These are phyloP conservation scores for Miniopterus natalensis DNA, from an alignment of 2,113 vertebrate genomes.

Conservation along the genomic window DNA sequence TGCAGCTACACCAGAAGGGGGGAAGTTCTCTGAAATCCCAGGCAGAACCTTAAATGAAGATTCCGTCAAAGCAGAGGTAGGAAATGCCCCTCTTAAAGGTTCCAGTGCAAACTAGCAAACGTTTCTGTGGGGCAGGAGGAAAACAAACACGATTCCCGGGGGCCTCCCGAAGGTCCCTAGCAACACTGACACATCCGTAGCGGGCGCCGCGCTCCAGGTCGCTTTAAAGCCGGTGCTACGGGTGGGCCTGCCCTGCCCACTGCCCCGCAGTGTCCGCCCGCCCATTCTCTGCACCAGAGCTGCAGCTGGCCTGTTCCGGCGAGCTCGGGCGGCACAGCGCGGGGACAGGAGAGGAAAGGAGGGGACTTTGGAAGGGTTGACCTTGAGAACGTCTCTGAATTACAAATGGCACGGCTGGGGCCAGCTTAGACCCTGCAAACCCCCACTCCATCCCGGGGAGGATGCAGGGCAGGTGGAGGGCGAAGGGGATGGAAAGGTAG, in stretches of 20 bases:
- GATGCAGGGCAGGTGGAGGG: neutral
- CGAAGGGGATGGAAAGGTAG: neutral
- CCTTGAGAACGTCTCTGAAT: slow-evolving; percentile 67
- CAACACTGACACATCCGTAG: slow-evolving; percentile 3
- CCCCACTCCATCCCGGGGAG: neutral
- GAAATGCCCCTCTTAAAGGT: neutral
- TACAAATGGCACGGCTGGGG: neutral
- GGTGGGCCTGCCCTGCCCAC: neutral
- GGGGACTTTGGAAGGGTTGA: slow-evolving; percentile 5
- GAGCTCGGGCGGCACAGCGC: neutral
- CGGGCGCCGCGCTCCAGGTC: neutral
- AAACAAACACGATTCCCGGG: slow-evolving; percentile 63
- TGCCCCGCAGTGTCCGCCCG: neutral
- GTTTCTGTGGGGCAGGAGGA: neutral
- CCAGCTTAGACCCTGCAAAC: neutral
- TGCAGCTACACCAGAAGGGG: neutral
- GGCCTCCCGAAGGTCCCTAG: neutral
- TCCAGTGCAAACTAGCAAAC: neutral
- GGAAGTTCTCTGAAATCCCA: neutral
- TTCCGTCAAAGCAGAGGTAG: neutral
- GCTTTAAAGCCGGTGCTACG: neutral
- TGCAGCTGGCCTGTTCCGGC: neutral
- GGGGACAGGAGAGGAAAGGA: neutral
- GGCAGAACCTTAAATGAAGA: neutral
- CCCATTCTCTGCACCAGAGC: neutral